phyloP scores from a whole-genome alignment of 2,113 vertebrate genomes.

The Bufo gargarizans region DNA sequence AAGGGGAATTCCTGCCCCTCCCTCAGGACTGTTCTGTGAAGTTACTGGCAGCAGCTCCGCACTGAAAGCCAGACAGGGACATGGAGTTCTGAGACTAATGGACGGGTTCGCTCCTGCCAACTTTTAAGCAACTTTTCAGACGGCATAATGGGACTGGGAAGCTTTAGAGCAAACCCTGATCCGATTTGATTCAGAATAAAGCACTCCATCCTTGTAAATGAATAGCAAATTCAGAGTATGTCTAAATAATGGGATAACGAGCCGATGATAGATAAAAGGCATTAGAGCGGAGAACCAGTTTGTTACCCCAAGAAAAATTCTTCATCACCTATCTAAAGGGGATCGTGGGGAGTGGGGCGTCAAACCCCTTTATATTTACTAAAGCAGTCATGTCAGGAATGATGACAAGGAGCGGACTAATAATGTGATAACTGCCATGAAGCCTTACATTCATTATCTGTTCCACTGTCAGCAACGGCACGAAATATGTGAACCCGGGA shows the following conservation, averaged over 20 bases:
- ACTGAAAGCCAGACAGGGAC: conserved; percentile 12
- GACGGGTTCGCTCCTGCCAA: conserved; percentile 1
- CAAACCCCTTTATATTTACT: too few relatives aligned
- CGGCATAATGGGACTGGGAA: not conserved
- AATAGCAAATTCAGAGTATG: not conserved
- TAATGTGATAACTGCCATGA: too few relatives aligned
- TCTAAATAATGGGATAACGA: not conserved
- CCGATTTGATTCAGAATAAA: not conserved
- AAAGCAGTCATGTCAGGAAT: too few relatives aligned
- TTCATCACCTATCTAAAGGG: too few relatives aligned
- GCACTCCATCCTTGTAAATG: not conserved
- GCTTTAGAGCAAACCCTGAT: not conserved
- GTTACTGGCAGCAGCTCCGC: conserved; percentile 3
- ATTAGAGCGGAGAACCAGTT: too few relatives aligned
- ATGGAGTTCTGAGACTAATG: conserved; percentile 30
- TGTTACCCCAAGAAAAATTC: too few relatives aligned
- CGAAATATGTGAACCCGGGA: too few relatives aligned
- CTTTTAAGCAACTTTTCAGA: not conserved
- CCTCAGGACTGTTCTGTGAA: not conserved
- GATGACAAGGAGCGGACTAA: too few relatives aligned
- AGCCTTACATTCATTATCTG: too few relatives aligned
- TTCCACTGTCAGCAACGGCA: too few relatives aligned
- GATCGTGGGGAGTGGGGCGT: too few relatives aligned
- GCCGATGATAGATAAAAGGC: too few relatives aligned
- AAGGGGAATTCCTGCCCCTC: not conserved